Evolutionary conservation across 2,113 vertebrate genomes (phyloP), one percentile per base, ranked within the genome.

Genomic region (Oostethus manadensis): DNA sequence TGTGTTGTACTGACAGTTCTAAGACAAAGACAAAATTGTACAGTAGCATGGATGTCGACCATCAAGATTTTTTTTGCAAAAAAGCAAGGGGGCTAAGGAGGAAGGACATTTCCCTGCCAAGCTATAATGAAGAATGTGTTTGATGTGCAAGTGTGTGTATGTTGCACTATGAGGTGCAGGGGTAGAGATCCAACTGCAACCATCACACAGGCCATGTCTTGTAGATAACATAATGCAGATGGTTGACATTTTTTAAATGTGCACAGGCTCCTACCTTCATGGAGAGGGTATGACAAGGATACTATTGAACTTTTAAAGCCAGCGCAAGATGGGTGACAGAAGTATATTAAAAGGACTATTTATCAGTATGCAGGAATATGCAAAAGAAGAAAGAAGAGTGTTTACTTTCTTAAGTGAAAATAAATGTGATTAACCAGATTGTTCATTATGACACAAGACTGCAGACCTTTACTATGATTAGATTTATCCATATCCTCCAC

Each of bases 1-100:
- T 0, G 94, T 93, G 81, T 95, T 92, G 70, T 92, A 85, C 56
- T 83, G 83, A 72, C 97, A 99, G 75, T 91, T 91, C 97, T 98
- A 70, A 66, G 63, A 86, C 71, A 9, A 13, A 75, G 3, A 13
- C 10, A 20, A 38, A 38, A 40, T 18, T 35, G 17, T 10, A 55
- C 2, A n/a, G 9, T n/a, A 8, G 1, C 15, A 5, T 13, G 20
- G 4, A 8, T 13, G 17, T 15, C n/a, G 18, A 55, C 35, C 45
- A 76, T 35, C 14, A 49, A 23, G 29, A 47, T n/a, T 51, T 51
- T 73, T 10, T 58, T 47, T 46, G 7, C 22, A 7, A 16, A 26
- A 38, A 50, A 17, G 26, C 33, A 57, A 58, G 15, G n/a, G 13
- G n/a, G 17, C n/a, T 7, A 9, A 51, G 64, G 33, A 70, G 18